phyloP scores from a whole-genome alignment of 2,113 vertebrate genomes.

The Psilopsiagon aymara region DNA sequence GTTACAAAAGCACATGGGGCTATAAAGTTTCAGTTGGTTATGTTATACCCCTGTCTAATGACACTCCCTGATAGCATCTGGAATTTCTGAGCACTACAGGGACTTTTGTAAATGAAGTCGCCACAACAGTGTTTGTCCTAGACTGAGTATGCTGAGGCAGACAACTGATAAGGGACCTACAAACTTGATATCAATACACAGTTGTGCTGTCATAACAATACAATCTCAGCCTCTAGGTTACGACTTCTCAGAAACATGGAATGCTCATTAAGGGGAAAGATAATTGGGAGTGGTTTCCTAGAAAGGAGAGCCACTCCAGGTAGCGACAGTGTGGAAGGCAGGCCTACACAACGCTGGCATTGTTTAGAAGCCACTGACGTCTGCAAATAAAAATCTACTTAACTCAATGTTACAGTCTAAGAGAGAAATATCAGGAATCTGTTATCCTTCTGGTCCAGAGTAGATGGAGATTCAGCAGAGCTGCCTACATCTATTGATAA shows the following conservation, averaged over 20 bases:
- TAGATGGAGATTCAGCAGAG: neutral
- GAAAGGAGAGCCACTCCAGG: neutral
- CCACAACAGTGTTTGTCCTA: neutral
- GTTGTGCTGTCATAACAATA: constrained; percentile 18
- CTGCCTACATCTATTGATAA: neutral
- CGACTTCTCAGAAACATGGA: constrained; percentile 17
- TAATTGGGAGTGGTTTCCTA: neutral
- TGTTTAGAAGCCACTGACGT: neutral
- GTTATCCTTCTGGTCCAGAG: neutral
- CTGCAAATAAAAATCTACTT: neutral
- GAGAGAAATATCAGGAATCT: neutral
- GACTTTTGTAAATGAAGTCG: constrained; percentile 18
- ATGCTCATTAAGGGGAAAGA: neutral
- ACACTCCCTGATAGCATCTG: constrained; percentile 61
- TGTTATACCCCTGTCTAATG: constrained; percentile 37
- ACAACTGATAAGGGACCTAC: constrained; percentile 48
- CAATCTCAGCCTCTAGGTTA: neutral
- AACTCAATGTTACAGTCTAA: neutral
- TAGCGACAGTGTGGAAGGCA: neutral
- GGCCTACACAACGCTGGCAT: neutral
- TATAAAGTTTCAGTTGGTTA: constrained; percentile 58
- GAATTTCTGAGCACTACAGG: constrained; percentile 18
- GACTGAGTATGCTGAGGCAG: neutral
- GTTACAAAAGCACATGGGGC: neutral
- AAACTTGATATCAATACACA: constrained; percentile 40